Evolutionary conservation across 30 jellyfish, hydroid and myxozoan species (phyloP), one percentile per base, ranked within the genome.

Genomic region (Pseudorhiza aurosa): DNA sequence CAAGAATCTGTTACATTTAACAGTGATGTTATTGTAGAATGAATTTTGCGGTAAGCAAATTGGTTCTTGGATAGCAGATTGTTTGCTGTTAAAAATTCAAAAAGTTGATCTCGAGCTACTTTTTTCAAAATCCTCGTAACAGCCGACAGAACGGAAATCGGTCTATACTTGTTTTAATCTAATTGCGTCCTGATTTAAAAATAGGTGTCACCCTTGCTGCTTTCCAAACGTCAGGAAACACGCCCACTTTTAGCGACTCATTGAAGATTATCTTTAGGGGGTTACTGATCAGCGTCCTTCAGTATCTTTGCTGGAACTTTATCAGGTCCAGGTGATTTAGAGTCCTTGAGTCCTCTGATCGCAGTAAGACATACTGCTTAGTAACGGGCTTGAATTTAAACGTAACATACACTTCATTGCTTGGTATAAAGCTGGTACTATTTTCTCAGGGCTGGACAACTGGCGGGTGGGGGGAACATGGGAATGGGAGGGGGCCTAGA

Each of bases 141-240:
- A 68, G 21, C 65, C 18, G 81, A 64, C 59, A 3, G 77, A n/a
- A n/a, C n/a, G n/a, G n/a, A 64, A 7, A 64, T 64, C 8, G 21
- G 77, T 37, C 77, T 64, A 64, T 64, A 37, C 32, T 19, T 64
- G 32, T 64, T 37, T 28, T 26, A 8, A 8, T 64, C 77, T 8
- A 32, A 68, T 26, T 44, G 44, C 27, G 26, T 68, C 62, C 82
- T 39, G 82, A 36, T 68, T 68, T 42, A 25, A 44, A 73, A 18
- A 51, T 73, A 6, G 75, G 87, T 49, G 87, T 73, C 25, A 73
- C 87, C 10, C 87, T 28, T 53, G 75, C 75, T n/a, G 19, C 4
- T 53, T 73, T 73, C 75, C 87, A 73, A 15, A 12, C 53, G 47
- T 55, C 64, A 53, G 87, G 65, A 25, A 50, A 73, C 14, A 55